These are phyloP conservation scores for Ormyrus nitidulus DNA, from an alignment of 2,888 invertebrate species.

Conservation along the genomic window DNA sequence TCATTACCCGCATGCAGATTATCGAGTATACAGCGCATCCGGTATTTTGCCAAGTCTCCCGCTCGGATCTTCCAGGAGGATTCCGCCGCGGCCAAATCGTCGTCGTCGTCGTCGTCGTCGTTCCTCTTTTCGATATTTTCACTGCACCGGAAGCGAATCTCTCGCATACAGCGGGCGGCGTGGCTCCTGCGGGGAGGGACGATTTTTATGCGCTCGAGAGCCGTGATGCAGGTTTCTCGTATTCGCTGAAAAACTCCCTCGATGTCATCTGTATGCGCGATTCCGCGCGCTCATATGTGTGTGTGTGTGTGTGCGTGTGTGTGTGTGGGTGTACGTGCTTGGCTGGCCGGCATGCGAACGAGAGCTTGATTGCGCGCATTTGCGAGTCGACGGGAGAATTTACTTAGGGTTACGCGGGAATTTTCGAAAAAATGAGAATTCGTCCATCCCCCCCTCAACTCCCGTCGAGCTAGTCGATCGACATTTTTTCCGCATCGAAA, in stretches of 20 bases:
- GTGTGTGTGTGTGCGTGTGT: too few species aligned
- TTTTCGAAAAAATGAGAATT: slow-evolving; percentile 16
- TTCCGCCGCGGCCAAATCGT: slow-evolving; percentile 5
- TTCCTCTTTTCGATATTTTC: slow-evolving; percentile 11
- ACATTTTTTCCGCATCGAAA: too few species aligned
- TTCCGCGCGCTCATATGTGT: background rate
- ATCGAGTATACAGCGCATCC: slow-evolving; percentile 22
- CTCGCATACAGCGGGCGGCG: background rate
- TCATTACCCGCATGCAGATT: slow-evolving; percentile 38
- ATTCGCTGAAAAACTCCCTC: background rate
- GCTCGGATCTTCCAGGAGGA: background rate
- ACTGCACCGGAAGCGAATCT: slow-evolving; percentile 36
- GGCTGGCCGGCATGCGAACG: slow-evolving; percentile 1
- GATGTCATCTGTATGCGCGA: background rate
- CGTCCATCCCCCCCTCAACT: too few species aligned
- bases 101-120: background rate
- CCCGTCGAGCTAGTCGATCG: too few species aligned
- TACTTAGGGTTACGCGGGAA: slow-evolving; percentile 24
- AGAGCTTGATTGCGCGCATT: slow-evolving; percentile 34
- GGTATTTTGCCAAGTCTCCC: background rate
- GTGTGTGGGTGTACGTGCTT: background rate
- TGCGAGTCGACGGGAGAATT: slow-evolving; percentile 31
- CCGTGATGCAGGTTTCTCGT: background rate
- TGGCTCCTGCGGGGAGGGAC: background rate
- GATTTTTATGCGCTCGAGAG: slow-evolving; percentile 11